Conservation (phyloP, 2,888 invertebrate species). For the Venusia cambrica region DNA sequence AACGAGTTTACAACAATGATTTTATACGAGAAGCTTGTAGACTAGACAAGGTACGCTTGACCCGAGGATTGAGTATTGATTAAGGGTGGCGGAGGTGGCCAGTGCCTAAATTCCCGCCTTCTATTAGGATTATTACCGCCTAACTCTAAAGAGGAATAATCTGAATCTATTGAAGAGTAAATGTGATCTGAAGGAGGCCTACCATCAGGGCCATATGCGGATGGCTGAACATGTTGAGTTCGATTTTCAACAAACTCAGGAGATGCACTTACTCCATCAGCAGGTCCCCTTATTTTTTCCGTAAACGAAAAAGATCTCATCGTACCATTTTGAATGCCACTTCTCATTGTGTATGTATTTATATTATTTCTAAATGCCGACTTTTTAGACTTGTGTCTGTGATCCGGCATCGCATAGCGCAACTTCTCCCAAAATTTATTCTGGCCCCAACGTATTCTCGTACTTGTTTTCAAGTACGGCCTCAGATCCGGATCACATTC, state of each 20-base stretch:
- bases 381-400: constrained; percentile 70
- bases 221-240: constrained; percentile 60
- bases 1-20: constrained; percentile 43
- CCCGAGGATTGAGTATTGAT: constrained; percentile 70
- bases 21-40: constrained; percentile 53
- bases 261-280: constrained; percentile 83
- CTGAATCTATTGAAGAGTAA: constrained; percentile 94
- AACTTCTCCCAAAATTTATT: constrained; percentile 96
- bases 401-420: constrained; percentile 92
- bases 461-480: constrained; percentile 92
- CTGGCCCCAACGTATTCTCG: constrained; percentile 92
- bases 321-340: constrained; percentile 80
- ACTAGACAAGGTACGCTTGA: constrained; percentile 78
- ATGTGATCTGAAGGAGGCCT: constrained; percentile 93
- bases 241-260: constrained; percentile 68
- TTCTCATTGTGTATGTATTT: constrained; percentile 90
- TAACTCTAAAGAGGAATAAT: constrained; percentile 90
- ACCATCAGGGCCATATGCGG: constrained; percentile 76
- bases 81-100: constrained; percentile 71
- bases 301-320: constrained; percentile 83
- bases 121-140: constrained; percentile 73
- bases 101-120: constrained; percentile 68
- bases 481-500: constrained; percentile 93
- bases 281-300: constrained; percentile 65
- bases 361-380: constrained; percentile 88